Percentiles rank a stretch among this genome's conserved stretches.
phyloP scores from a whole-genome alignment of 2,888 invertebrate species.

The Heteropelma amictum region DNA sequence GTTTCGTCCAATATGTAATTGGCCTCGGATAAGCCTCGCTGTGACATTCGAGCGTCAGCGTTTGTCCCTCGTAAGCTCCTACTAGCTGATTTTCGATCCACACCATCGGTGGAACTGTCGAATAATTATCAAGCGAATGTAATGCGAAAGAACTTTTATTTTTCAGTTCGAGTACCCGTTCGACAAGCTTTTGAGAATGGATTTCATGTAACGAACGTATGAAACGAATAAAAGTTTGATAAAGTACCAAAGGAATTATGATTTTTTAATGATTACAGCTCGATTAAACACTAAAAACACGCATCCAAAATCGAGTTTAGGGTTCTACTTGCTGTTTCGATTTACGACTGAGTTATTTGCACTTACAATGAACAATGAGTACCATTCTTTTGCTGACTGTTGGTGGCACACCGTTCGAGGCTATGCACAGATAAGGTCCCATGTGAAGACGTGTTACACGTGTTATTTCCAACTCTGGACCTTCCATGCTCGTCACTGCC shows the following conservation, averaged over 20 bases:
- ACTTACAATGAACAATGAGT: conserved; percentile 88
- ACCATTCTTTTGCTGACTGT: conserved; percentile 80
- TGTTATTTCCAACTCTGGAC: conserved; percentile 83
- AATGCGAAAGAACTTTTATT: neutral
- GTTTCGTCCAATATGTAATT: conserved; percentile 80
- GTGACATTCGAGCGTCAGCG: conserved; percentile 78
- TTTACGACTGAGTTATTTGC: conserved; percentile 43
- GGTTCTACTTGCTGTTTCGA: neutral
- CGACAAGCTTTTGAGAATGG: neutral
- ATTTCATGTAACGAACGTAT: neutral
- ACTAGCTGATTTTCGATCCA: conserved; percentile 80
- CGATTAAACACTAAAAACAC: no score
- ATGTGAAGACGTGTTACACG: conserved; percentile 87
- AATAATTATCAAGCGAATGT: conserved; percentile 2
- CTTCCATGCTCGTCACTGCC: conserved; percentile 82
- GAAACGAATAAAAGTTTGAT: no score
- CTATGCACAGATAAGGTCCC: conserved; percentile 88
- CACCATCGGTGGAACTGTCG: conserved; percentile 80
- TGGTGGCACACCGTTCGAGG: conserved; percentile 87
- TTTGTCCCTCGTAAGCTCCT: conserved; percentile 79
- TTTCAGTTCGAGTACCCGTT: neutral
- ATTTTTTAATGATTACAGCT: no score
- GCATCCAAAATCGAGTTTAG: no score
- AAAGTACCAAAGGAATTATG: no score
- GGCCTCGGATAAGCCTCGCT: conserved; percentile 80